Conservation (phyloP, 2,888 invertebrate species). For the Elmis aenea region DNA sequence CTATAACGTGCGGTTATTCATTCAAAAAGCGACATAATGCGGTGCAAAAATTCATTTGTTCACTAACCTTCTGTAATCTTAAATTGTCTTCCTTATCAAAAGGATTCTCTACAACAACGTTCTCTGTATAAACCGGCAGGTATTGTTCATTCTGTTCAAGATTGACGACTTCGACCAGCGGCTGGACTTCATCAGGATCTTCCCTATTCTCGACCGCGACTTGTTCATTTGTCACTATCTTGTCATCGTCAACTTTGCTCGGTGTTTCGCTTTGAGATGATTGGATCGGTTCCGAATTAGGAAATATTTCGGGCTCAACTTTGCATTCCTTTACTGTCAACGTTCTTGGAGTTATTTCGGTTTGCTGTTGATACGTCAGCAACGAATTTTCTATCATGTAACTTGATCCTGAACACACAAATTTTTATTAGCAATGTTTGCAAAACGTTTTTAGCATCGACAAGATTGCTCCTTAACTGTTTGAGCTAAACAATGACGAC, state of each 20-base stretch:
- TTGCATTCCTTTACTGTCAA: slow-evolving; percentile 13
- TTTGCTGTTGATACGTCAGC: no score
- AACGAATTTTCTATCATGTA: no score
- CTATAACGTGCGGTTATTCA: no score
- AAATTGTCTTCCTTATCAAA: slow-evolving; percentile 28
- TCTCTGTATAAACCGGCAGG: slow-evolving; percentile 27
- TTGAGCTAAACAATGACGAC: no score
- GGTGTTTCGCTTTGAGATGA: not conserved
- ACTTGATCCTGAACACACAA: no score
- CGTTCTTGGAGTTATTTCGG: no score
- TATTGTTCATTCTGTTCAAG: slow-evolving; percentile 18
- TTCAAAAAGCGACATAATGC: no score
- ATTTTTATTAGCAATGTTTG: no score
- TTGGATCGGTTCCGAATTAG: no score
- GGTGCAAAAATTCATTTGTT: no score
- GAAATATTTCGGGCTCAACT: slow-evolving; percentile 8
- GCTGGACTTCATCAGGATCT: slow-evolving; percentile 11
- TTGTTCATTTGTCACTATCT: slow-evolving; percentile 13
- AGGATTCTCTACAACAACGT: slow-evolving; percentile 24
- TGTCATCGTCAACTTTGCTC: slow-evolving; percentile 4
- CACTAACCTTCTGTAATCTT: slow-evolving; percentile 36
- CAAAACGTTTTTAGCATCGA: no score
- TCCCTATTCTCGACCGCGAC: slow-evolving; percentile 10
- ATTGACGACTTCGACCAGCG: slow-evolving; percentile 6
- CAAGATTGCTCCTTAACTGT: no score